Evolutionary conservation across 2,797 vertebrate genomes (phyloP).

Genomic region (Momotus momota): DNA sequence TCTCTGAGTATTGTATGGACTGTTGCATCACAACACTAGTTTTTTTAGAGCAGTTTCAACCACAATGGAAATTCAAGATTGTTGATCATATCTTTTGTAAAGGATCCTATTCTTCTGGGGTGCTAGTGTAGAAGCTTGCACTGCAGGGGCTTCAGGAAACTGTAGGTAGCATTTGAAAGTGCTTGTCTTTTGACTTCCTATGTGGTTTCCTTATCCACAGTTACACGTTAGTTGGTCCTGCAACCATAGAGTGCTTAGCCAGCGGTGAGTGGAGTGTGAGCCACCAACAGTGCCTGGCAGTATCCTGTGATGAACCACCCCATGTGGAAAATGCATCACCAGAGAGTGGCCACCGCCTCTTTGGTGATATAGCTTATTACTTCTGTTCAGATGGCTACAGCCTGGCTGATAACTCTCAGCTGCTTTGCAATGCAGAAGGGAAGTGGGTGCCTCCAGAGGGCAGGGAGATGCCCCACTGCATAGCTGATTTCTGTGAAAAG

Average conservation of each 20-base stretch:
- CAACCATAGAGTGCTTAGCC: constrained; percentile 88
- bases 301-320: constrained; percentile 94
- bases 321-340: constrained; percentile 91
- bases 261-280: constrained; percentile 88
- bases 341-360: constrained; percentile 91
- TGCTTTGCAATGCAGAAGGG: constrained; percentile 92
- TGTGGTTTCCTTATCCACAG: constrained; percentile 74
- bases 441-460: constrained; percentile 90
- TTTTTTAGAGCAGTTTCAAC: neutral
- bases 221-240: constrained; percentile 90
- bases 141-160: neutral
- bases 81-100: neutral
- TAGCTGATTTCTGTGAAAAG: constrained; percentile 94
- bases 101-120: neutral
- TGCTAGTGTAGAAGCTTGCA: neutral
- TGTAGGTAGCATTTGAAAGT: neutral
- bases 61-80: neutral
- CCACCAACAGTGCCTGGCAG: constrained; percentile 91
- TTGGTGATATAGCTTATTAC: constrained; percentile 92
- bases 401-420: constrained; percentile 89
- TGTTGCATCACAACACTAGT: neutral
- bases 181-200: neutral
- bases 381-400: constrained; percentile 94
- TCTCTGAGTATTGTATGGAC: neutral
- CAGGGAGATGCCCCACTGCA: constrained; percentile 85